These are phyloP conservation scores for Gulo gulo DNA, from an alignment of 2,113 vertebrate genomes.

Conservation along the genomic window DNA sequence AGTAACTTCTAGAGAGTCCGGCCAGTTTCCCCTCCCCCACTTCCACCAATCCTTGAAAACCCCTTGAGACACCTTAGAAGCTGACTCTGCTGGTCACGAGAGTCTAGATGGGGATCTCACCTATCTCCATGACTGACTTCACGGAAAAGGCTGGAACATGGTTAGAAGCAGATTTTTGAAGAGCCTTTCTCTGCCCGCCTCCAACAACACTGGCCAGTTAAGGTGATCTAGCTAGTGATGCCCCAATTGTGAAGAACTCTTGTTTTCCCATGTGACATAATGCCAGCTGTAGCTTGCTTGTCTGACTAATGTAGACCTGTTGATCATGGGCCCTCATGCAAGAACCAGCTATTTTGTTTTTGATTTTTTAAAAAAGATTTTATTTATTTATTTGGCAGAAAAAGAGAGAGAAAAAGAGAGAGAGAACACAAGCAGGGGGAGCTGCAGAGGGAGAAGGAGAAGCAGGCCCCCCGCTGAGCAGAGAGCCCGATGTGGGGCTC, in stretches of 20 bases:
- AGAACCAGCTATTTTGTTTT: not conserved
- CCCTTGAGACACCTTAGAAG: not conserved
- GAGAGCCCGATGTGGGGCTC: no score
- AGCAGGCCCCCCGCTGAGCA: no score
- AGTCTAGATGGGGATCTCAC: not conserved
- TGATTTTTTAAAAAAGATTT: not conserved
- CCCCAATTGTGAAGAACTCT: not conserved
- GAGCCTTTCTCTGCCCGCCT: not conserved
- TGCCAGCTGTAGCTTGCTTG: not conserved
- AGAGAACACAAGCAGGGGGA: no score
- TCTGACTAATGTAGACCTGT: not conserved
- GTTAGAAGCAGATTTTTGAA: not conserved
- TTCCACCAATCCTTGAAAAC: no score
- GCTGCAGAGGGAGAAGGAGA: no score
- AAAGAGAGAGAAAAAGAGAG: no score
- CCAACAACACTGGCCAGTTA: not conserved
- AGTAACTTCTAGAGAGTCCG: not conserved
- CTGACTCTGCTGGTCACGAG: not conserved
- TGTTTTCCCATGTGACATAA: not conserved
- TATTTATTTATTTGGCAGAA: no score
- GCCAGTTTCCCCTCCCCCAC: rapidly evolving
- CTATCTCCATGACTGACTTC: not conserved
- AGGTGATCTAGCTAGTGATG: not conserved
- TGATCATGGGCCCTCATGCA: not conserved
- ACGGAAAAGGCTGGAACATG: not conserved